Evolutionary conservation across 2,888 invertebrate species (phyloP).

Genomic region (Omphaloscelis lunosa): DNA sequence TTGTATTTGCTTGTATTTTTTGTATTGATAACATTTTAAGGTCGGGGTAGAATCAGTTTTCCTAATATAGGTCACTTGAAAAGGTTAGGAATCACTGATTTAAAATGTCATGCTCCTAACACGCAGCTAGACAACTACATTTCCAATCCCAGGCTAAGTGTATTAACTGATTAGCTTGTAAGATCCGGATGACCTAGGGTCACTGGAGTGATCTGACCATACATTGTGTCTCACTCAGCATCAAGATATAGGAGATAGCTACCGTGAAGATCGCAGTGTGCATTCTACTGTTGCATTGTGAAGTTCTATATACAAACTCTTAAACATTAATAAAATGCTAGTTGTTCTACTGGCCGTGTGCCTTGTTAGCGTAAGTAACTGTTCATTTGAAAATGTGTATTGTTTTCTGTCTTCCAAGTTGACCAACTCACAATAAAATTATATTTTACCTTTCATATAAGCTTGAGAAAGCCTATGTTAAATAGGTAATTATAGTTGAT

Average conservation of each 20-base stretch:
- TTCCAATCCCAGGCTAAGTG: slow-evolving; percentile 47
- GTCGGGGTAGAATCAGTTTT: no score
- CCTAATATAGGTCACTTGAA: no score
- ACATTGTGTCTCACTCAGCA: slow-evolving; percentile 54
- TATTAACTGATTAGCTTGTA: slow-evolving; percentile 74
- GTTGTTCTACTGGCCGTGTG: slow-evolving; percentile 81
- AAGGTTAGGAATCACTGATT: no score
- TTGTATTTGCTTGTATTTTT: no score
- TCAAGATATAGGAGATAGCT: slow-evolving; percentile 70
- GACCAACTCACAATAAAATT: not conserved
- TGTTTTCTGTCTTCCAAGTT: not conserved
- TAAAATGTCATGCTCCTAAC: not conserved
- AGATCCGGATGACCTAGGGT: slow-evolving; percentile 69
- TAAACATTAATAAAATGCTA: slow-evolving; percentile 82
- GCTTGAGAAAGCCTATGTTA: not conserved
- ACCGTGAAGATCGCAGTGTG: slow-evolving; percentile 67
- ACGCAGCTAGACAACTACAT: not conserved
- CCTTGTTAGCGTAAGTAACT: slow-evolving; percentile 80
- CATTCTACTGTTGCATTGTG: slow-evolving; percentile 59
- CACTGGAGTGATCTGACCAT: slow-evolving; percentile 73
- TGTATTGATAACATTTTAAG: no score
- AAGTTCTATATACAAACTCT: slow-evolving; percentile 63
- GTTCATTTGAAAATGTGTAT: slow-evolving; percentile 2
- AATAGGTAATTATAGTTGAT: no score
- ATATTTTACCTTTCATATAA: not conserved